Evolutionary conservation across 2,888 invertebrate genomes (phyloP), one percentile per base, ranked within the genome.

Genomic region (Tipula confusa): DNA sequence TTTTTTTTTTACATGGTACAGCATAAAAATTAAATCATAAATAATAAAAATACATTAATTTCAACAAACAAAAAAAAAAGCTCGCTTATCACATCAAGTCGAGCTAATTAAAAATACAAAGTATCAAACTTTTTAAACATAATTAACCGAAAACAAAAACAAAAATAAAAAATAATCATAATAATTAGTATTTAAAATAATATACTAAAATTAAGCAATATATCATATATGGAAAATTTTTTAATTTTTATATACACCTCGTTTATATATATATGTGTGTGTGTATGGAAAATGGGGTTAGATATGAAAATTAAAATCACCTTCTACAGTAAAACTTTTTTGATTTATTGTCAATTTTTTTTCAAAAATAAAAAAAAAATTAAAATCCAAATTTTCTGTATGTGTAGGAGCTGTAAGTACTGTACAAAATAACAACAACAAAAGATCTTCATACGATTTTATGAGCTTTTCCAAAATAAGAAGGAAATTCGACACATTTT

Each of bases 71-170:
- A 64, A 43, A 43, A 18, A 64, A 24, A 64, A 18, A 64, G 13
- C 24, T 64, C 64, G 64, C 64, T 64, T 64, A 64, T 64, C 64
- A 64, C 64, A 64, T 64, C 64, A 64, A 64, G 64, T 64, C 64
- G 64, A 64, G 64, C 64, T 64, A 64, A 64, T 64, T 64, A 64
- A 64, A 64, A 64, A 64, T 64, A 64, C 64, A 64, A 64, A 64
- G 64, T 64, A 64, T 64, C 64, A 64, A 64, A 64, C 64, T 64
- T 64, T n/a, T 64, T 18, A 9, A 64, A 64, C 64, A 64, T 24
- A 64, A 64, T 64, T 64, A 64, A 64, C 64, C 64, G 64, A 64
- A 64, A 64, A 64, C n/a, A 64, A 48, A 1, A 48, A 64, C 64
- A 9, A 64, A 64, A 64, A 64, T 36, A 36, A 5, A n/a, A 36